Evolutionary conservation across 2,797 vertebrate genomes (phyloP), one percentile per base, ranked within the genome.

Genomic region (Tokudaia muenninki): DNA sequence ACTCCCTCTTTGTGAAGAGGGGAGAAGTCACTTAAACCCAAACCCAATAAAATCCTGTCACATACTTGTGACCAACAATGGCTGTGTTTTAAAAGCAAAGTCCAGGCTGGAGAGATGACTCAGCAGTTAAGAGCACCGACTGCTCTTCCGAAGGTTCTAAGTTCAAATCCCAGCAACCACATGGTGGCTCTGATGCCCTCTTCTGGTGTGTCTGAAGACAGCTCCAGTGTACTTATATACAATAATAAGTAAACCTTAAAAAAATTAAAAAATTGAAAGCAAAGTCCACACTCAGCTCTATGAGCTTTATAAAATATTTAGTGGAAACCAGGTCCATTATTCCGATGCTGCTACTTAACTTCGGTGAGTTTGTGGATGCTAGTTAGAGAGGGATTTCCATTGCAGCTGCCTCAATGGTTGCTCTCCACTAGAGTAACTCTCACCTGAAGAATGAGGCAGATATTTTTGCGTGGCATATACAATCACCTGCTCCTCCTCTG

Each of bases 31-130:
- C 31, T 97, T 90, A 91, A 93, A 70, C 24, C 37, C 8, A 92
- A 92, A 77, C n/a, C 31, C 90, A 90, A 91, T 91, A 86, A 80
- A 59, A 83, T n/a, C 50, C 67, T 29, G 88, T 81, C 67, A 52
- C 24, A 31, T 17, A 17, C 1, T 57, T 89, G 70, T 31, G 92
- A 67, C 61, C 78, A 72, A 29, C 81, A 91, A 63, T 31, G 16
- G 3, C n/a, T 47, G 24, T 26, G 81, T 90, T 90, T 92, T n/a
- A 47, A 81, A 75, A 24, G 12, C 14, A 63, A 94, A 81, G 11
- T 4, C 26, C 4, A 29, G 47, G 47, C 47, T 50, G 47, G 6
- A 50, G 47, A 50, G 47, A 50, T 10, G 47, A 10, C 47, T 50
- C 47, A 50, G 47, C 47, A 50, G 47, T 6, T 50, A 50, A 50